Evolutionary conservation across 2,113 vertebrate genomes (phyloP).

Genomic region (Crotalus viridis): DNA sequence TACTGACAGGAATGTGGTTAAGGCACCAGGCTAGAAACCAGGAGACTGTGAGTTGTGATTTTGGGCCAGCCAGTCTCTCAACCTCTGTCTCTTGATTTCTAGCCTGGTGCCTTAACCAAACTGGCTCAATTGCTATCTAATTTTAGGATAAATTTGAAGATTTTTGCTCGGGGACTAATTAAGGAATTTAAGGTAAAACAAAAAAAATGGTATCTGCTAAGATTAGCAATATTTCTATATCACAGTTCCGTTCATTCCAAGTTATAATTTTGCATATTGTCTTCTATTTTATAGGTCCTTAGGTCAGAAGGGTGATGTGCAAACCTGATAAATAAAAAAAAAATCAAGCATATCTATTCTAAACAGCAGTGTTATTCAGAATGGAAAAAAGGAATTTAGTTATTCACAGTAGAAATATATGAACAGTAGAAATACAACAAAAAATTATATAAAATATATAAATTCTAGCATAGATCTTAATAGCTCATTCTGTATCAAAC

Average conservation of each 20-base stretch:
- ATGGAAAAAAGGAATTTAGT: not conserved
- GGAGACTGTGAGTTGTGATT: not conserved
- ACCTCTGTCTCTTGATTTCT: not conserved
- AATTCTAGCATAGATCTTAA: not conserved
- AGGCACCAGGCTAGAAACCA: not conserved
- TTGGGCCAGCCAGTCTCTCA: not conserved
- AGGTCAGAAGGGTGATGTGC: not conserved
- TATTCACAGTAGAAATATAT: not conserved
- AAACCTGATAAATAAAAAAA: not conserved
- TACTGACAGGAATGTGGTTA: not conserved
- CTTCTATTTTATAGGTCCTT: not conserved
- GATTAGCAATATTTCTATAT: not conserved
- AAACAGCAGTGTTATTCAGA: not conserved
- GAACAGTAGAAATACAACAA: not conserved
- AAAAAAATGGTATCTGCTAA: not conserved
- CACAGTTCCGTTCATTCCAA: not conserved
- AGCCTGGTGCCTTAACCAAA: not conserved
- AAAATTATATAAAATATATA: not conserved
- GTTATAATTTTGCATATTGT: not conserved
- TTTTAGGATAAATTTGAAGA: not conserved
- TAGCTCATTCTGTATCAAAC: not conserved
- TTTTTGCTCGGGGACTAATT: not conserved
- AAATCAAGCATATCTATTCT: not conserved
- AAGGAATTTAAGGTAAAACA: not conserved
- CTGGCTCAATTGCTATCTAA: not conserved